phyloP scores from a whole-genome alignment of 1,140 invertebrate genomes.

The Anagrus nilaparvatae region DNA sequence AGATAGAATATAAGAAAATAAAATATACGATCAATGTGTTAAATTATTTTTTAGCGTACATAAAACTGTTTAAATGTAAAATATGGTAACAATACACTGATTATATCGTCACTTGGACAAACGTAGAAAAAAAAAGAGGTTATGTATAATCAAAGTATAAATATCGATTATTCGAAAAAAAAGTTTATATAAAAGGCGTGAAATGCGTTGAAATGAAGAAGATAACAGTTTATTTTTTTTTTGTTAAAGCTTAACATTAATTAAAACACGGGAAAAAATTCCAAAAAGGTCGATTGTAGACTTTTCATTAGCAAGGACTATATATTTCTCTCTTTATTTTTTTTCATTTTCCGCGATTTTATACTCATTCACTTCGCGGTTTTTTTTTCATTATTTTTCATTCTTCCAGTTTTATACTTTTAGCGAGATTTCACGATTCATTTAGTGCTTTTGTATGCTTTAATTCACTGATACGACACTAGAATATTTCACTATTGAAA shows the following conservation, averaged over 20 bases:
- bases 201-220: conserved; percentile 9
- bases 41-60: no score
- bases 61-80: no score
- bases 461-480: background rate
- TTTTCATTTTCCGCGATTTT: conserved; percentile 24
- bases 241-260: no score
- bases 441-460: conserved; percentile 22
- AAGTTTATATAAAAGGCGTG: no score
- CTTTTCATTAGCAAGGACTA: conserved; percentile 24
- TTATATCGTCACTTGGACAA: no score
- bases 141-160: background rate
- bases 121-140: background rate
- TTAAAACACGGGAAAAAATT: conserved; percentile 17
- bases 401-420: no score
- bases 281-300: conserved; percentile 17
- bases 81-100: no score
- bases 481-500: background rate
- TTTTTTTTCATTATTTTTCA: conserved; percentile 3
- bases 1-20: no score
- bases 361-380: no score
- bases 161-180: background rate
- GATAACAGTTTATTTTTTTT: conserved; percentile 12
- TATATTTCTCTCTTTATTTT: conserved; percentile 1
- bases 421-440: conserved; percentile 31
- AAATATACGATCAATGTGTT: no score